Conservation (phyloP, 37 sponge, comb jelly and placozoan genomes). For the Cladorhizidae sp. region DNA sequence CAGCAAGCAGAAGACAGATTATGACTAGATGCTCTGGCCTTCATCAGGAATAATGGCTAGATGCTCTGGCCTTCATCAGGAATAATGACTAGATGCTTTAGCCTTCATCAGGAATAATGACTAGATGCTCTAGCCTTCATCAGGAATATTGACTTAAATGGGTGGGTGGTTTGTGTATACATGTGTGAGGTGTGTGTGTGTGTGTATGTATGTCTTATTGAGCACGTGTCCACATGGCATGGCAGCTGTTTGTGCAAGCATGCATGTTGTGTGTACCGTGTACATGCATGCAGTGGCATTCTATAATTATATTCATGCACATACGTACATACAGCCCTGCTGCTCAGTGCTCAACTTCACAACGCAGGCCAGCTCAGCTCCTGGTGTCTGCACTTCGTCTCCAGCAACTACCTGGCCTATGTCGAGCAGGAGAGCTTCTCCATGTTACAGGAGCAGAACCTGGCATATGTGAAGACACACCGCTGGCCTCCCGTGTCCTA, state of each 20-base stretch:
- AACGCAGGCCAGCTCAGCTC: conserved; percentile 82
- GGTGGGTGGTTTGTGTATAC: too few relatives aligned
- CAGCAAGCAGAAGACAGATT: too few relatives aligned
- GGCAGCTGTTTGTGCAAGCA: background rate
- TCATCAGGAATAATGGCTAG: too few relatives aligned
- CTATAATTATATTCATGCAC: background rate
- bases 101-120: too few relatives aligned
- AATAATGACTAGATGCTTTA: too few relatives aligned
- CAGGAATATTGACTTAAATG: too few relatives aligned
- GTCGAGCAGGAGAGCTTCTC: conserved; percentile 53
- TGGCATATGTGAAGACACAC: conserved; percentile 30
- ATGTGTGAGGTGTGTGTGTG: too few relatives aligned
- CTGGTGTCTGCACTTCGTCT: conserved; percentile 87
- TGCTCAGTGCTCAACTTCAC: conserved; percentile 75
- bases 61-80: too few relatives aligned
- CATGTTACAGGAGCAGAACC: conserved; percentile 29
- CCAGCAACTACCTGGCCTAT: conserved; percentile 78
- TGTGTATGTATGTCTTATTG: too few relatives aligned
- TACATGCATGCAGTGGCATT: background rate
- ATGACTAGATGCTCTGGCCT: too few relatives aligned
- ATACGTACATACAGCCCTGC: conserved; percentile 47
- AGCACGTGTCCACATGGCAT: too few relatives aligned
- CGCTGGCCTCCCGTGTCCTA: conserved; percentile 88
- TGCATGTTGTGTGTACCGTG: background rate
- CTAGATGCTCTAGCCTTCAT: too few relatives aligned